Base-by-base conservation (phyloP, 1,140 invertebrate species). In the Aphelenchoides avenae region DNA sequence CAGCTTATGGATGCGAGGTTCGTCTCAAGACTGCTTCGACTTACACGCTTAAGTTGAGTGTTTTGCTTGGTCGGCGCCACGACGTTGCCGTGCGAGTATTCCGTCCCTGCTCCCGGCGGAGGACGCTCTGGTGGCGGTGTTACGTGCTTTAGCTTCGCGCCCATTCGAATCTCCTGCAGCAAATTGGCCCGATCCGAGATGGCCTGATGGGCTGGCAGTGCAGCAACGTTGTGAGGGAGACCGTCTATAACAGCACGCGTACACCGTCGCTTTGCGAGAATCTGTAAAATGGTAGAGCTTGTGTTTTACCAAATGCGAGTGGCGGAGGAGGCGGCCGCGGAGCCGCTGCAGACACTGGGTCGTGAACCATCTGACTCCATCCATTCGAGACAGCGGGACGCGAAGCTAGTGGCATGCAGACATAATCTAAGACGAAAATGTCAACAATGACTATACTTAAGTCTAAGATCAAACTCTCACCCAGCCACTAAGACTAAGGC, bases 11-110 rank as follows among this genome's bases (percentile, higher is more conserved):
- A 44, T 11, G 42, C 18, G 9, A 15, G 11, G 11, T 44, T 29
- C 39, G n/a, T 29, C 9, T 15, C 20, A 11, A 44, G 39, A 44
- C 11, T 44, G 3, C 20, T 13, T n/a, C 30, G n/a, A 26, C 55
- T 7, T 59, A 57, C 55, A 62, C 60, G 54, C 26, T 57, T 57
- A 2, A 57, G 31, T n/a, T 57, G 55, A 41, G 56, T 30, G 37
- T 55, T 63, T 48, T 58, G 41, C 30, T 59, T 56, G 2, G 66
- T 64, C 22, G 64, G 61, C 15, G 40, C 46, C 63, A 64, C 42
- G 43, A 64, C 43, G 34, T 52, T 57, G 37, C 66, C 61, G 7
- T 62, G 37, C 18, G 31, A 9, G 18, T 51, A 64, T 44, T 13
- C 42, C 4, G 42, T 13, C 42, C 4, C 42, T 44, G 42, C 42